Percentiles rank a stretch among this genome's conserved stretches.
Conservation (phyloP, 2,113 vertebrate species). For the Orycteropus afer region DNA sequence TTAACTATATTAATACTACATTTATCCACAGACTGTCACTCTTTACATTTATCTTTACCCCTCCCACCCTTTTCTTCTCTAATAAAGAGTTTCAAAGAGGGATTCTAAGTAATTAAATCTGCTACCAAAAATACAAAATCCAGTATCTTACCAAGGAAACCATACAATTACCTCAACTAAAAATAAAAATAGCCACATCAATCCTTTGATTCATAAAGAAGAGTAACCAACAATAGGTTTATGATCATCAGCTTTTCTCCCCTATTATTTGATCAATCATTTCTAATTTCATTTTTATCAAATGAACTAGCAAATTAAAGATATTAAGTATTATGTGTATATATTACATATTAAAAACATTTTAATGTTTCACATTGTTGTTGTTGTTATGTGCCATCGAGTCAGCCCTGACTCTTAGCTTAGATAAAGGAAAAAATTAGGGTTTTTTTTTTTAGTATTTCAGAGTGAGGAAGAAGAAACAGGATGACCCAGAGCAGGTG, state of each 20-base stretch:
- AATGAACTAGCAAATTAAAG: slow-evolving; percentile 44
- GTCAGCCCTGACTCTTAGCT: too few species aligned
- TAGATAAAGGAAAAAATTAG: slow-evolving; percentile 37
- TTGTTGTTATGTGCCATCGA: too few species aligned
- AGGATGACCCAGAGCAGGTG: background rate
- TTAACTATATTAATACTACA: background rate
- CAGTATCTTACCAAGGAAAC: background rate
- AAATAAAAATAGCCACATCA: background rate
- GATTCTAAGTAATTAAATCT: background rate
- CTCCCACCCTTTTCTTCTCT: background rate
- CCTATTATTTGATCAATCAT: background rate
- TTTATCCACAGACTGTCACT: background rate
- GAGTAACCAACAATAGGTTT: background rate
- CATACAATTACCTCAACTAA: background rate
- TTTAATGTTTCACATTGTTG: slow-evolving; percentile 28
- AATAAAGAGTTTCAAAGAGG: slow-evolving; percentile 13
- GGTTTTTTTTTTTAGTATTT: background rate
- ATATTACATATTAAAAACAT: slow-evolving; percentile 4
- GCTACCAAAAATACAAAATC: slow-evolving; percentile 18
- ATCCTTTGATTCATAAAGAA: slow-evolving; percentile 13
- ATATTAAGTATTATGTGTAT: background rate
- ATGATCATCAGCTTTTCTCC: background rate
- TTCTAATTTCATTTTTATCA: slow-evolving; percentile 51
- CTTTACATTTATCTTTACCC: background rate
- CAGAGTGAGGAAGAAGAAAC: background rate